phyloP scores from a whole-genome alignment of 2,797 vertebrate genomes.

The Choloepus didactylus region DNA sequence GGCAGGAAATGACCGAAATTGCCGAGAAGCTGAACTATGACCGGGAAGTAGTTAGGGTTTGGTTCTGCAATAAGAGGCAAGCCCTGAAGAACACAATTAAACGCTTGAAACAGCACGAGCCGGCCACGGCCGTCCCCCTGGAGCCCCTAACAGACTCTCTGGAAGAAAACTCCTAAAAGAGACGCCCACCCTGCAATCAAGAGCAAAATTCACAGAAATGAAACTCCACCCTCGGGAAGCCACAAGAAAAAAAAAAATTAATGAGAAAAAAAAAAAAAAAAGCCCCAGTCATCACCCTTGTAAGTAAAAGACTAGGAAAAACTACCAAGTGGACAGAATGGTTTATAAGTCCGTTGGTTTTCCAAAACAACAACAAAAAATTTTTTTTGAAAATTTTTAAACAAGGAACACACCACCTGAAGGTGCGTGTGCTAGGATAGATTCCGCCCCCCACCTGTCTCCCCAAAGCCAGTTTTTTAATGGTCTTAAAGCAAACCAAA shows the following conservation, averaged over 20 bases:
- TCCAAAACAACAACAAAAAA: conserved; percentile 84
- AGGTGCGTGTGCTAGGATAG: conserved; percentile 91
- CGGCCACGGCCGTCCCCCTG: conserved; percentile 91
- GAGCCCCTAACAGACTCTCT: conserved; percentile 96
- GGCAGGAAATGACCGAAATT: conserved; percentile 99
- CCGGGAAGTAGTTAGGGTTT: conserved; percentile 99
- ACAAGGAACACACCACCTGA: conserved; percentile 87
- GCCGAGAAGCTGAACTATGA: conserved; percentile 99
- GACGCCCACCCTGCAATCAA: not conserved
- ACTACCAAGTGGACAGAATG: conserved; percentile 87
- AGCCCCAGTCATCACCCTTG: conserved; percentile 87
- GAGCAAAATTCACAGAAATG: conserved; percentile 43
- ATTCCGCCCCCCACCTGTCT: conserved; percentile 73
- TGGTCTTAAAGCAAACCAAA: conserved; percentile 95
- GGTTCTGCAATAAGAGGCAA: conserved; percentile 99
- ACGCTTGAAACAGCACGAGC: conserved; percentile 98
- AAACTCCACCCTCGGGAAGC: not conserved
- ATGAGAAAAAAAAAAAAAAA: conserved; percentile 75
- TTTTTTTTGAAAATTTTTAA: conserved; percentile 75
- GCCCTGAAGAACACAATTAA: conserved; percentile 99
- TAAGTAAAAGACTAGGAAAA: conserved; percentile 90
- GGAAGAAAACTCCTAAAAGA: conserved; percentile 94
- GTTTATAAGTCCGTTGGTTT: conserved; percentile 89
- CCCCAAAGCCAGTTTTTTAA: conserved; percentile 90
- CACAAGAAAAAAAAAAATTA: not conserved